Conservation (phyloP, 2,888 invertebrate species). For the Dorcus hopei region DNA sequence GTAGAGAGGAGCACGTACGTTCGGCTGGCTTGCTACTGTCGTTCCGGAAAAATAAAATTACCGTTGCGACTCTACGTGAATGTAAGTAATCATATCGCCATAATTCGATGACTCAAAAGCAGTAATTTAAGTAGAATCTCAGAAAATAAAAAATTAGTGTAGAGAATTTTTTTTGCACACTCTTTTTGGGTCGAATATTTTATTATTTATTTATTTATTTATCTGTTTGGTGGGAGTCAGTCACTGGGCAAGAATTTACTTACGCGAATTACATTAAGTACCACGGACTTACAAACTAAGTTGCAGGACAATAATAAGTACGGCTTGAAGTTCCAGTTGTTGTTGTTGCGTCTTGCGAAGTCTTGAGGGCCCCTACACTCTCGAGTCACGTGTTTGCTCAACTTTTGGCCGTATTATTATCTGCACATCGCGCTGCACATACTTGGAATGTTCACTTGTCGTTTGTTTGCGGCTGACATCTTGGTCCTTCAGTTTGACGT, state of each 20-base stretch:
- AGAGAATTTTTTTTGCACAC: no score
- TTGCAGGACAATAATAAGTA: conserved; percentile 1
- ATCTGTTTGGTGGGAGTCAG: no score
- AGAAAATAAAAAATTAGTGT: no score
- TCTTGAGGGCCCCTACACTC: conserved; percentile 12
- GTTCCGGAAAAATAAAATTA: neutral
- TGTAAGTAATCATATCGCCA: no score
- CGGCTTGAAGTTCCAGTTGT: neutral
- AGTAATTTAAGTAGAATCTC: no score
- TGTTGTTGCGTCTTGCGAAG: conserved; percentile 1
- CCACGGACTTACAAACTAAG: neutral
- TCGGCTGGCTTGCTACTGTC: no score
- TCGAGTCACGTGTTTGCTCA: conserved; percentile 34
- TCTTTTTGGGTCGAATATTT: no score
- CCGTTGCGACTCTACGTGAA: no score
- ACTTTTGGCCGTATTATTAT: conserved; percentile 25
- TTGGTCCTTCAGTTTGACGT: conserved; percentile 12
- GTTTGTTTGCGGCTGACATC: conserved; percentile 14
- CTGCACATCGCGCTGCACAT: conserved; percentile 9
- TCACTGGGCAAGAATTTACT: neutral
- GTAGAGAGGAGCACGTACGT: conserved; percentile 18
- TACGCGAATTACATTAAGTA: neutral
- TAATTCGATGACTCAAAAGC: no score
- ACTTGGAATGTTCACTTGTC: conserved; percentile 7
- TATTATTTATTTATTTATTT: no score